Evolutionary conservation across 2,888 invertebrate genomes (phyloP).

Genomic region (Metopia argyrocephala): DNA sequence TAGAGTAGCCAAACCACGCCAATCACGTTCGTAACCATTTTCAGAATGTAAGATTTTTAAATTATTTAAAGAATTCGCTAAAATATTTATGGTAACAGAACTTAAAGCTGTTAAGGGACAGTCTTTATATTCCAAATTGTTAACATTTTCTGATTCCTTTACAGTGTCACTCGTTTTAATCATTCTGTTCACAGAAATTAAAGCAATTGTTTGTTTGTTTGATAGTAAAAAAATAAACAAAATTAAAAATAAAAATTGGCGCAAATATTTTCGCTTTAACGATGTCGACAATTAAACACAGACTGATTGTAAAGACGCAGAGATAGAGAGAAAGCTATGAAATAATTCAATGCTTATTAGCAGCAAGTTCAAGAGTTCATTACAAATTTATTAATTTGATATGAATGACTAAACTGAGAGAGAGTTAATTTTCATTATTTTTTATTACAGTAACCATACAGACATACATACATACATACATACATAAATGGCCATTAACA

Average conservation of each 20-base stretch:
- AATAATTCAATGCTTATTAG: background rate
- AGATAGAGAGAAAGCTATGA: background rate
- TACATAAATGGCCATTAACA: too few relatives aligned
- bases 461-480: too few relatives aligned
- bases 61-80: constrained; percentile 83
- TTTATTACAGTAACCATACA: too few relatives aligned
- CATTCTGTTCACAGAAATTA: constrained; percentile 78
- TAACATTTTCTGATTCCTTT: too few relatives aligned
- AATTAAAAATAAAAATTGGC: background rate
- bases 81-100: constrained; percentile 77
- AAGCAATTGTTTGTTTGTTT: constrained; percentile 65
- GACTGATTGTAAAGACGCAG: background rate
- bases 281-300: background rate
- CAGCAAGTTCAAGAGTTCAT: constrained; percentile 5
- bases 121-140: constrained; percentile 52
- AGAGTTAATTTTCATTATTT: background rate
- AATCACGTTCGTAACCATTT: constrained; percentile 83
- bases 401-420: background rate
- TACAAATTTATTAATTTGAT: background rate
- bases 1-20: constrained; percentile 86
- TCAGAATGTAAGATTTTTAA: constrained; percentile 83
- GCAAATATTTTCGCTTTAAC: background rate
- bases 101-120: constrained; percentile 79
- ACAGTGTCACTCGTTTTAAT: constrained; percentile 81
- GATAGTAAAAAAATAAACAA: background rate